Conservation (phyloP, 2,113 vertebrate species). For the Lasiurus cinereus region DNA sequence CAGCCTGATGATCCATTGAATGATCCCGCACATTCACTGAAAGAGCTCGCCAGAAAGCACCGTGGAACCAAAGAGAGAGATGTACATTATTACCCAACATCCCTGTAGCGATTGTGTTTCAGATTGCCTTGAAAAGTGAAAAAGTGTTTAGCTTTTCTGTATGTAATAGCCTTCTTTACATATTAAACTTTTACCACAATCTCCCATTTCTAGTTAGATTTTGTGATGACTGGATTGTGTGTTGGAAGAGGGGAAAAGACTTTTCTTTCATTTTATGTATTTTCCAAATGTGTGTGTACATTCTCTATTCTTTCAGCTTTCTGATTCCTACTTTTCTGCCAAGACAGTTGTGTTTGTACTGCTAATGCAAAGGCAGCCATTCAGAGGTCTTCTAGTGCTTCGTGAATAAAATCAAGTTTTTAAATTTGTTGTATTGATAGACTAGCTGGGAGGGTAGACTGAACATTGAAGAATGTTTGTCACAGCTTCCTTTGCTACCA, state of each 20-base stretch:
- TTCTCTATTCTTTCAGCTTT: background rate
- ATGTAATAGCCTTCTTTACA: background rate
- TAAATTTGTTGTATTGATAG: slow-evolving; percentile 72
- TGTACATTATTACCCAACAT: background rate
- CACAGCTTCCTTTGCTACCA: slow-evolving; percentile 33
- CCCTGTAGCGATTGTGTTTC: background rate
- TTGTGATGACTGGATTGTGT: background rate
- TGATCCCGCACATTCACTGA: background rate
- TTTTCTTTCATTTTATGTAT: slow-evolving; percentile 17
- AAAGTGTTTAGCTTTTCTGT: background rate
- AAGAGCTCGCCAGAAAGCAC: background rate
- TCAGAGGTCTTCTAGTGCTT: slow-evolving; percentile 66
- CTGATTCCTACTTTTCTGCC: background rate
- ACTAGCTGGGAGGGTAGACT: slow-evolving; percentile 71
- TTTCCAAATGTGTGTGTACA: slow-evolving; percentile 17
- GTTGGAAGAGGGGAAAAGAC: background rate
- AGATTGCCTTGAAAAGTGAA: background rate
- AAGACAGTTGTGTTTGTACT: slow-evolving; percentile 58
- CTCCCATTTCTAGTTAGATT: slow-evolving; percentile 14
- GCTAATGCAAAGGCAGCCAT: slow-evolving; percentile 89
- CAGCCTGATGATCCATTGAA: background rate
- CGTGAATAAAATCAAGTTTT: slow-evolving; percentile 68
- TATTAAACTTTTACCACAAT: background rate
- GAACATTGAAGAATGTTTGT: slow-evolving; percentile 55
- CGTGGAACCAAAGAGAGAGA: background rate